Evolutionary conservation across 2,113 vertebrate species (phyloP).

Genomic region (Tachysurus vachellii): DNA sequence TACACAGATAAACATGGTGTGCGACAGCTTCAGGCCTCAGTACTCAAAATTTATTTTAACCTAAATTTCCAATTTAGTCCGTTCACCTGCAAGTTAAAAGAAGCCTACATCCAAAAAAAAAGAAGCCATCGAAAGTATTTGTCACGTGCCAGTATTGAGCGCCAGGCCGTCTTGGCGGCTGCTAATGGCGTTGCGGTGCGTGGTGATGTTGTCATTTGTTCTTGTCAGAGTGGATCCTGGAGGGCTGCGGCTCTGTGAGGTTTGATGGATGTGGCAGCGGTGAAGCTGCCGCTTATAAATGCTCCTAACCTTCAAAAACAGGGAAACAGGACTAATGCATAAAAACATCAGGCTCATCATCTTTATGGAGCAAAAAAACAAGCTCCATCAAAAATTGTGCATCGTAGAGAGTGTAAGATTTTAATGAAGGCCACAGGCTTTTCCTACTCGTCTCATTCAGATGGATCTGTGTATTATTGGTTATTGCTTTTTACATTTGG

Average conservation of each 20-base stretch:
- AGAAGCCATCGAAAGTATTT: constrained; percentile 31
- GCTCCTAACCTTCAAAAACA: constrained; percentile 63
- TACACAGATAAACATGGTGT: not conserved
- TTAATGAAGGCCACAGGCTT: constrained; percentile 23
- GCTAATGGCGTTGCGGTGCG: constrained; percentile 63
- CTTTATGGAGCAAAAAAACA: constrained; percentile 21
- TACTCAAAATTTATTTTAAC: not conserved
- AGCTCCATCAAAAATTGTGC: not conserved
- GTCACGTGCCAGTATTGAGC: constrained; percentile 37
- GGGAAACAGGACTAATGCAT: constrained; percentile 48
- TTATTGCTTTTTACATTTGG: not conserved
- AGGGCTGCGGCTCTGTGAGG: constrained; percentile 56
- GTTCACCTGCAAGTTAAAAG: not conserved
- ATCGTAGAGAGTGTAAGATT: constrained; percentile 9
- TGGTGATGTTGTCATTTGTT: constrained; percentile 71
- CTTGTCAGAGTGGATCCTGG: constrained; percentile 66
- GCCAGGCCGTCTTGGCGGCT: constrained; percentile 33
- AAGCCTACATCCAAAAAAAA: not conserved
- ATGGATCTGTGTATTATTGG: not conserved
- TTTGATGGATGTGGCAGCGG: constrained; percentile 67
- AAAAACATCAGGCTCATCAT: constrained; percentile 41
- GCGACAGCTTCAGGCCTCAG: not conserved
- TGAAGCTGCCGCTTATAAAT: constrained; percentile 67
- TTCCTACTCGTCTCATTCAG: not conserved
- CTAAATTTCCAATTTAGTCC: constrained; percentile 12